Conservation (phyloP, 2,797 vertebrate species). For the Mormyrus hasselquistii region DNA sequence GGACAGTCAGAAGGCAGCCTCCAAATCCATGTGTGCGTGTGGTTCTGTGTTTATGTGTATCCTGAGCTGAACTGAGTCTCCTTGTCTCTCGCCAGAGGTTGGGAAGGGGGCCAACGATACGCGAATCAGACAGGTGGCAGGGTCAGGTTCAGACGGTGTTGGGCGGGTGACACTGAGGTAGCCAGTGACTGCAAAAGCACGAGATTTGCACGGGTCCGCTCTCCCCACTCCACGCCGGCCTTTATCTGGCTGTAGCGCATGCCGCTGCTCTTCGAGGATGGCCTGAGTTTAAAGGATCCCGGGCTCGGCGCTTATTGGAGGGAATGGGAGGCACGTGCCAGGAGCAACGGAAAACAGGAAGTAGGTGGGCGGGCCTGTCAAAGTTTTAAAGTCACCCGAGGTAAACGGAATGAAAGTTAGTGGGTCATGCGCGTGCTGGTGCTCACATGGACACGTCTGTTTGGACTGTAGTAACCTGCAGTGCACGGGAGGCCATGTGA, state of each 20-base stretch:
- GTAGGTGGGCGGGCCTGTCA: constrained; percentile 47
- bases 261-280: constrained; percentile 24
- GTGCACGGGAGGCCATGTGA: constrained; percentile 23
- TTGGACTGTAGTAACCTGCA: constrained; percentile 50
- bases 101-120: background rate
- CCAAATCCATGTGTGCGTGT: background rate
- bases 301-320: constrained; percentile 66
- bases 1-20: background rate
- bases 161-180: background rate
- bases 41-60: constrained; percentile 16
- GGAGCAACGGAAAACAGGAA: constrained; percentile 41
- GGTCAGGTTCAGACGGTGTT: background rate
- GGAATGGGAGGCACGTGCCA: constrained; percentile 54
- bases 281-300: constrained; percentile 65
- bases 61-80: background rate
- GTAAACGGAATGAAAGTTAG: constrained; percentile 70
- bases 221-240: background rate
- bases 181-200: background rate
- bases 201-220: background rate
- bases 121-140: constrained; percentile 4
- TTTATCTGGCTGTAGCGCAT: background rate
- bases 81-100: background rate
- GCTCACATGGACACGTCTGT: constrained; percentile 34
- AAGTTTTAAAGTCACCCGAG: constrained; percentile 66
- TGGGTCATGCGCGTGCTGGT: constrained; percentile 52